Evolutionary conservation across 2,888 invertebrate genomes (phyloP), one percentile per base, ranked within the genome.

Genomic region (Augiades crinisus): DNA sequence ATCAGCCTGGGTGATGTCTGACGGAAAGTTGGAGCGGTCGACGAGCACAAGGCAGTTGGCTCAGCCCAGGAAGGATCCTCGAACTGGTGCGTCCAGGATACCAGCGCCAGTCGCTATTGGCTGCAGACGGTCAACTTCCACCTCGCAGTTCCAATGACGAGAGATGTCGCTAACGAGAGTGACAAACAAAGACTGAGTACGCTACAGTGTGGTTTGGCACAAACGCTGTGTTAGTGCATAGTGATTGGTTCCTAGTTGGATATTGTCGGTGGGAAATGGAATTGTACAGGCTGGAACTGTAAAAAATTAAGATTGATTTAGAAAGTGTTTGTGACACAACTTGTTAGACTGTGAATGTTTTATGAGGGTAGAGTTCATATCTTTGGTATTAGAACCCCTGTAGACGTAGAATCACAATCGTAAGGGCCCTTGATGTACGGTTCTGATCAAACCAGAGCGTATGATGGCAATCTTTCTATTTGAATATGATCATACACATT

Each of bases 1-100:
- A 5, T 91, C 93, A 17, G 93, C 93, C 7, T 94, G 94, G 94
- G 93, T 94, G 21, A 93, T 94, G 81, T 93, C 93, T 59, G 93
- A 93, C 72, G 94, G 94, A 0, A 92, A 92, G 58, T 74, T 93
- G 41, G 92, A 92, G 59, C 78, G 92, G 45, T 92, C 92, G 10
- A 91, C 90, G 33, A 92, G 92, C 54, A 92, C 89, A 3, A 75
- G 88, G 54, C 89, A 90, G 61, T 58, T 90, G 58, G 84, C 88
- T 22, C 81, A 87, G 16, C 89, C 89, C 1, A 79, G 89, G 58
- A 88, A 88, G 65, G 89, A 87, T 54, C 81, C 78, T 36, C 75
- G 84, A 64, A 81, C 76, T 54, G 87, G 87, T 0, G 61, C 81
- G 1, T 88, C 88, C 0, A 74, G 86, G 65, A 89, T 89, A 72